Conservation (phyloP, 2,797 vertebrate genomes). For the Simalia tracyae region DNA sequence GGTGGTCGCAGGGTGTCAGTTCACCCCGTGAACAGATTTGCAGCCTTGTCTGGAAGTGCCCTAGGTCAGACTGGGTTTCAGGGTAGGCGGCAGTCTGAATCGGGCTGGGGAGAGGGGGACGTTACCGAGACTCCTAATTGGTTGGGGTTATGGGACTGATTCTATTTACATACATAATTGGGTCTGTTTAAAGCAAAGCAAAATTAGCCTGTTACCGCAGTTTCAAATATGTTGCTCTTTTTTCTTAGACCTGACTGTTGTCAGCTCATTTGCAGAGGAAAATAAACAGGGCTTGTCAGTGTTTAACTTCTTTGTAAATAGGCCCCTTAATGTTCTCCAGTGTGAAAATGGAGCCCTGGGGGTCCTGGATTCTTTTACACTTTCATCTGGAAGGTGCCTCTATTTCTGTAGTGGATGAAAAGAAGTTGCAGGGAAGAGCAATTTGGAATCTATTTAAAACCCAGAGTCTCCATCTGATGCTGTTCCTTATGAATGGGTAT, state of each 20-base stretch:
- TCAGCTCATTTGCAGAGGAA: background rate
- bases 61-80: background rate
- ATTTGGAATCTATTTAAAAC: constrained; percentile 17
- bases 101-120: background rate
- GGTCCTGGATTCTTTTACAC: background rate
- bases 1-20: background rate
- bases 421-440: constrained; percentile 16
- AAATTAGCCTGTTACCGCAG: constrained; percentile 12
- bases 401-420: background rate
- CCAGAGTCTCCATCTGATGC: background rate
- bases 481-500: constrained; percentile 13
- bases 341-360: constrained; percentile 21
- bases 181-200: background rate
- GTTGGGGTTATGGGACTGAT: background rate
- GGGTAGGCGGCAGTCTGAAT: too few species aligned
- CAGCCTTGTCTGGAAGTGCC: background rate
- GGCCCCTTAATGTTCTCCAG: background rate
- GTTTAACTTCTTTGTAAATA: constrained; percentile 17
- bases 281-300: background rate
- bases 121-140: background rate
- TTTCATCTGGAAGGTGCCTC: constrained; percentile 2
- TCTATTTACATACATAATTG: background rate
- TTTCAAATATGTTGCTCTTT: constrained; percentile 28
- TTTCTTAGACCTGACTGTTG: constrained; percentile 15
- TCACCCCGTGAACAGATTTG: background rate